These are phyloP conservation scores for Dryococelus australis DNA, from an alignment of 2,888 invertebrate species.

Conservation along the genomic window DNA sequence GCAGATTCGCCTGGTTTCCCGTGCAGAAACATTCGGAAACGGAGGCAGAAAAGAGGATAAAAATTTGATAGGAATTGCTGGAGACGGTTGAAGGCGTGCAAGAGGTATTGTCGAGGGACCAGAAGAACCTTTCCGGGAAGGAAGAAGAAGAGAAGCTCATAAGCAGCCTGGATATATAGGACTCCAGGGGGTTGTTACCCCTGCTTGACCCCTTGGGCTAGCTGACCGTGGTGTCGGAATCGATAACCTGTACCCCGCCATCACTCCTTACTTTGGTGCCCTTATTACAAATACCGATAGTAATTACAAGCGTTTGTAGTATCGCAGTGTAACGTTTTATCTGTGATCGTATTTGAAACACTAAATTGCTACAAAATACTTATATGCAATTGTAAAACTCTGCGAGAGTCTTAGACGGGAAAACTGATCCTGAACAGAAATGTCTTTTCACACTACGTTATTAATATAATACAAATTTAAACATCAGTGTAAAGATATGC, in stretches of 20 bases:
- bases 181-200: background rate
- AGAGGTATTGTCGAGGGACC: background rate
- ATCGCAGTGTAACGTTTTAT: no score
- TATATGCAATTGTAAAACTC: no score
- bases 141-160: background rate
- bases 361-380: no score
- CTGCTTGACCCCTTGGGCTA: background rate
- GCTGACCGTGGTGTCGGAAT: background rate
- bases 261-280: no score
- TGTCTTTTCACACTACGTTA: no score
- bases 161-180: background rate
- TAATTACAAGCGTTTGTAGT: no score
- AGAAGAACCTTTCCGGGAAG: background rate
- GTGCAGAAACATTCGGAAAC: background rate
- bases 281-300: no score
- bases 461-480: no score
- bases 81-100: background rate
- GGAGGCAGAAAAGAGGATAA: background rate
- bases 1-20: background rate
- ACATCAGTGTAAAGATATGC: no score
- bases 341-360: no score
- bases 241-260: background rate
- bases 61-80: background rate
- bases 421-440: no score
- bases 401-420: no score